Base-by-base conservation (phyloP, 2,888 invertebrate species). In the Drosophila kanekoi region DNA sequence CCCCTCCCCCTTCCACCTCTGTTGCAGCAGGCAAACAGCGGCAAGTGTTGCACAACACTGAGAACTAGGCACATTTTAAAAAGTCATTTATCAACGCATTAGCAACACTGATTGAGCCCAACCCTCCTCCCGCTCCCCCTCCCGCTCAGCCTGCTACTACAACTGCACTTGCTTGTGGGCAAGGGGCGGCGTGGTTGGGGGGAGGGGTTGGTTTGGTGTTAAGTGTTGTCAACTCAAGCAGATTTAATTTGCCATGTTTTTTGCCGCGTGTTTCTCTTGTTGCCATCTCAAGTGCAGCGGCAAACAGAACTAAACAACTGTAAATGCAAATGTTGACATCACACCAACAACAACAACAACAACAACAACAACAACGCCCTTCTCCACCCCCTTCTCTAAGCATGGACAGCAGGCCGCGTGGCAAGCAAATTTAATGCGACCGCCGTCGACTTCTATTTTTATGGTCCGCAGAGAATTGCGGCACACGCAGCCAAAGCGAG, bases 211-310 rank as follows among this genome's bases (percentile, higher is more conserved):
- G 37, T 40, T 65, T 59, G 66, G 72, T 87, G 89, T 86, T 89
- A 86, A 86, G 87, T 82, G 89, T 81, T 90, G 91, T 90, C 88
- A 90, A 91, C 84, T 90, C 90, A 86, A 90, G 86, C 91, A 81
- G 89, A 90, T 91, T 91, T 90, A 91, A 90, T 90, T 90, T 89
- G 90, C 89, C 89, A 87, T 84, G 89, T 89, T 78, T 79, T 76
- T 68, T 59, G 52, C 44, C 58, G 28, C 18, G 5, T 60, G 28
- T 54, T 69, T 57, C 52, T 48, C 38, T 18, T 53, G 69, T 59
- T 57, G 37, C 58, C 48, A 69, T 71, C 60, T 82, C 79, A 79
- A 90, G 88, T 89, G 88, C 77, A 82, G 80, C 74, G 81, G 71
- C 81, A 87, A 78, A 81, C 85, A 78, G 44, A 51, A 44, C 58